Evolutionary conservation across 2,888 invertebrate genomes (phyloP).

Genomic region (Torymus tubicola): DNA sequence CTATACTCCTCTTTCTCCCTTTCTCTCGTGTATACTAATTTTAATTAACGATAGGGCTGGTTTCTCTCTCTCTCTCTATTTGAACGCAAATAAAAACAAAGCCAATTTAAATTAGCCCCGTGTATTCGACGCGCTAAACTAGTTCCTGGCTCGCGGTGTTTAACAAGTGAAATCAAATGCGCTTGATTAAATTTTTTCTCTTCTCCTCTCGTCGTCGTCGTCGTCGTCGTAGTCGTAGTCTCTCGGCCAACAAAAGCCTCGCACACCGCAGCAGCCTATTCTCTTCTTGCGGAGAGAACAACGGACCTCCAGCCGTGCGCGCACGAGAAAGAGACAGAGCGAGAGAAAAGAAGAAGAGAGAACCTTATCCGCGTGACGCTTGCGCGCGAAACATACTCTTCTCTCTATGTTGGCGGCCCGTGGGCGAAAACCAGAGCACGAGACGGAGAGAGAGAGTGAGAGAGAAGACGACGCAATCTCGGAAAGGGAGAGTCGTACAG

Average conservation of each 20-base stretch:
- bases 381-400: neutral
- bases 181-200: constrained; percentile 19
- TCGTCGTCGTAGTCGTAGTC: too few species aligned
- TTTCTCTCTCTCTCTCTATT: neutral
- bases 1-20: neutral
- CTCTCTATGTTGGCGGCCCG: neutral
- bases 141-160: neutral
- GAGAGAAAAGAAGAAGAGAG: neutral
- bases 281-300: neutral
- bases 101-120: constrained; percentile 13
- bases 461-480: neutral
- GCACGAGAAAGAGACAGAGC: neutral
- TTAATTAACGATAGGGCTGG: too few species aligned
- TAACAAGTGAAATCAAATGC: neutral
- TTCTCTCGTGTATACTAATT: neutral
- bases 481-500: neutral
- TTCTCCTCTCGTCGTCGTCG: neutral
- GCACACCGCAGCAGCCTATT: neutral
- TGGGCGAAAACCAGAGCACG: too few species aligned
- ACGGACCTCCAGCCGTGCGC: neutral
- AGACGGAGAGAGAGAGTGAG: too few species aligned
- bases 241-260: constrained; percentile 7
- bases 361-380: neutral
- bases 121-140: too few species aligned
- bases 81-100: neutral